A percentile compares a stretch with the other conserved stretches of the same genome.
phyloP scores from a whole-genome alignment of 2,888 invertebrate genomes.

The Periphyllus acericola region DNA sequence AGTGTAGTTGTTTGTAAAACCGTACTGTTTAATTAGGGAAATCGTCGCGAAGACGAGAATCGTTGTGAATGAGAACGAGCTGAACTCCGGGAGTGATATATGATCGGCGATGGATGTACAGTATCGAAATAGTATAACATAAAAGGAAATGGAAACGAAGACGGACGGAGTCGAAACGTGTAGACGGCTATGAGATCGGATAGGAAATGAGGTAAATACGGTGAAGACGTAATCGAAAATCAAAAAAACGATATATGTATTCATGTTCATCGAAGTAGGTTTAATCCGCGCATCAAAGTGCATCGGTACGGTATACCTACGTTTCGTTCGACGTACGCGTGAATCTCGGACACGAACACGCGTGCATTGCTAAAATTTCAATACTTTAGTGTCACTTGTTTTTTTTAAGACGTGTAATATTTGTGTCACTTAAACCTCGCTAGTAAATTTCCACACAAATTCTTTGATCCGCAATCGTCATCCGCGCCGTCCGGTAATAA shows the following conservation, averaged over 20 bases:
- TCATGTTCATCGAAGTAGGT: not conserved
- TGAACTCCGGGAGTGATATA: not conserved
- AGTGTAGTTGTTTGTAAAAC: not conserved
- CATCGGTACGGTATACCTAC: too few species aligned
- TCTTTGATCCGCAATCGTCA: too few species aligned
- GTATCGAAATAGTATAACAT: not conserved
- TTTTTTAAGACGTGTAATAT: too few species aligned
- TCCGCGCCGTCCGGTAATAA: too few species aligned
- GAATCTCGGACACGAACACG: too few species aligned
- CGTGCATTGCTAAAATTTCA: too few species aligned
- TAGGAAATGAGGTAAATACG: not conserved
- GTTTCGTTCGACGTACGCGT: too few species aligned
- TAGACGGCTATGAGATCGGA: too few species aligned
- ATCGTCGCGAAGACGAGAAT: not conserved
- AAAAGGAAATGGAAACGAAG: not conserved
- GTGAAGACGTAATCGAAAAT: not conserved
- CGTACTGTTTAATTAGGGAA: not conserved
- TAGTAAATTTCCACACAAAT: too few species aligned
- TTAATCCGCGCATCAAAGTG: too few species aligned
- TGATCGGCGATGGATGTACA: not conserved
- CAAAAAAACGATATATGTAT: not conserved
- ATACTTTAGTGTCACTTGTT: too few species aligned
- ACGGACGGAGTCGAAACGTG: not conserved
- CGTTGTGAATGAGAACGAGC: not conserved
- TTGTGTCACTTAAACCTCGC: too few species aligned